Evolutionary conservation across 2,888 invertebrate genomes (phyloP), one percentile per base, ranked within the genome.

Genomic region (Drosophila helvetica): DNA sequence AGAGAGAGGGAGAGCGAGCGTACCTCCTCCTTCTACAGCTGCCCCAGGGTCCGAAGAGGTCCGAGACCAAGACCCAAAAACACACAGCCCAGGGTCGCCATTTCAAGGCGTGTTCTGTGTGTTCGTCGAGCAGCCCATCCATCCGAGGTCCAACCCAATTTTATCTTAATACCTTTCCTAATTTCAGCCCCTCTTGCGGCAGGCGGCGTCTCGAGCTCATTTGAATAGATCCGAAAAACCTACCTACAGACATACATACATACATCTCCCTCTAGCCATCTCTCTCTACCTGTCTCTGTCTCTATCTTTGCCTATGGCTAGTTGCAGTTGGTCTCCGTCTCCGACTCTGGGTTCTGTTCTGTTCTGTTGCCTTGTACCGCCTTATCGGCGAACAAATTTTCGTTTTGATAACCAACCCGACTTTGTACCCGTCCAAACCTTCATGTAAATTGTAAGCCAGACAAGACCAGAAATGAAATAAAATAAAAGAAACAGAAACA

Each of bases 111-210:
- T 86, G 82, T 86, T 70, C 66, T 53, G 22, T 33, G 48, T 43
- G 19, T 55, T 17, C 27, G 4, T 27, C 27, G 22, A 22, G 5
- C 27, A 9, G 55, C 9, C 6, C 33, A 12, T 4, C 33, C 33
- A 4, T 12, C 0, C 10, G 46, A 61, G 50, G 48, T 51, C 59
- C 55, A 18, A 51, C 53, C 64, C 63, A 50, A 47, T 64, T 79
- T 85, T 87, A 85, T 85, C 85, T 85, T 85, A 85, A 85, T 85
- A 85, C 87, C 87, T 83, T 86, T 83, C 81, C 86, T 86, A 86
- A 86, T 86, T 86, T 86, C 80, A 74, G 72, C 67, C 69, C 38
- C 85, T 51, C 59, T 5, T 12, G 30, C 3, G 30, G 5, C 38
- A 38, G 38, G 38, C 38, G 75, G 69, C 77, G 77, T 50, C 73